Conservation (phyloP, 2,113 vertebrate species). For the Onychorhynchus coronatus region DNA sequence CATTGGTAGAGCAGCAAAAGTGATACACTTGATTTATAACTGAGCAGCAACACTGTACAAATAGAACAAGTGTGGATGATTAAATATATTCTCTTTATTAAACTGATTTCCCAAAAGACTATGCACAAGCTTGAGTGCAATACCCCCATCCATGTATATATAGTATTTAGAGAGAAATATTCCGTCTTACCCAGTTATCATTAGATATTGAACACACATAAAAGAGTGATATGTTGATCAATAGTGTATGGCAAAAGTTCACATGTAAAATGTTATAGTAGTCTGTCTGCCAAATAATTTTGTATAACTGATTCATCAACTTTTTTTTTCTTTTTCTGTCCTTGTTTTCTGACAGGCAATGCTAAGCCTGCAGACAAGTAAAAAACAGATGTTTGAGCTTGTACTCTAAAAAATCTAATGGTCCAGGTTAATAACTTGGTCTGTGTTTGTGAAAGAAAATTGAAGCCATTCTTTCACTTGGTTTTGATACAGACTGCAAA, state of each 20-base stretch:
- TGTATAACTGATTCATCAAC: neutral
- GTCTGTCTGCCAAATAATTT: neutral
- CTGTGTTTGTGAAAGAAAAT: slow-evolving; percentile 65
- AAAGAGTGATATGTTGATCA: neutral
- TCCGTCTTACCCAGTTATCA: neutral
- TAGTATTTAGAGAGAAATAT: neutral
- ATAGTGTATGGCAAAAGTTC: slow-evolving; percentile 3
- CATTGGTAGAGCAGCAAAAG: neutral
- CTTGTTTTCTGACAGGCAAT: neutral
- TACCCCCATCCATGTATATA: neutral
- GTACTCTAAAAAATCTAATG: slow-evolving; percentile 40
- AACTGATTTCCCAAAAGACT: neutral
- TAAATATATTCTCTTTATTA: neutral
- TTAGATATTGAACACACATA: neutral
- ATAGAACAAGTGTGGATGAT: neutral
- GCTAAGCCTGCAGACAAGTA: neutral
- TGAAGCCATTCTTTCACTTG: slow-evolving; percentile 66
- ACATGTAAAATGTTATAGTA: neutral
- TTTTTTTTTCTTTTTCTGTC: neutral
- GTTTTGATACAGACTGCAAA: slow-evolving; percentile 45
- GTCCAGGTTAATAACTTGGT: slow-evolving; percentile 69
- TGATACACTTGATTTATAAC: neutral
- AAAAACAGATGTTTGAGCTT: slow-evolving; percentile 39
- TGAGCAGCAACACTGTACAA: neutral
- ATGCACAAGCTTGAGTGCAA: neutral